Evolutionary conservation across 35 echinoderm and acorn worm species (phyloP), one percentile per base, ranked within the genome.

Genomic region (Heliocidaris tuberculata): DNA sequence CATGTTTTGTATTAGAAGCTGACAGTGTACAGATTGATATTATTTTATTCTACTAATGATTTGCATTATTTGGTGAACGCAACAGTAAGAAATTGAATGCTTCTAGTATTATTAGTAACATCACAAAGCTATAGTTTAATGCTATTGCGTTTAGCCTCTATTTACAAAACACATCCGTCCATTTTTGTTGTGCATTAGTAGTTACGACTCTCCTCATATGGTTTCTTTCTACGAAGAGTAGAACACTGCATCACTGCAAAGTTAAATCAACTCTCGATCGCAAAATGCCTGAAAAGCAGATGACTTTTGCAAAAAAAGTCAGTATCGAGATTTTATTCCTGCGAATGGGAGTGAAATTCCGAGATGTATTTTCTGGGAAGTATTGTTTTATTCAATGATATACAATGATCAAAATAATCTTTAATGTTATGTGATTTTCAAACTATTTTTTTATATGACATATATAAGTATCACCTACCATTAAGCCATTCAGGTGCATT

Each of bases 121-220:
- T 15, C 52, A 56, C 15, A 56, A 56, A 56, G 15, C 65, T 78
- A n/a, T n/a, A 78, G 21, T 78, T n/a, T 78, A 78, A 7, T 78
- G 27, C 65, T 78, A 78, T 78, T 78, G 65, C 65, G 65, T 78
- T 78, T 78, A 78, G 65, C 19, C 65, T 21, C 65, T 78, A 78
- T 78, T 78, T 78, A 78, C 21, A n/a, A 78, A 6, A 70, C 13
- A 29, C 16, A 89, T 89, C 87, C 87, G 87, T 89, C 87, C 87
- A 89, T 47, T 48, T 13, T 89, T 89, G 21, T 89, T 89, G 87
- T 89, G 87, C 87, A 89, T 89, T 89, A 89, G 31, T 89, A 89
- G 87, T 24, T 78, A 70, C 27, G 65, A 78, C 65, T 27, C 65
- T 78, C 65, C 65, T 78, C 65, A 78, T 78, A 78, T 78, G 21